These are phyloP conservation scores for Hypomecis punctinalis DNA, from an alignment of 2,888 invertebrate genomes.

Conservation along the genomic window DNA sequence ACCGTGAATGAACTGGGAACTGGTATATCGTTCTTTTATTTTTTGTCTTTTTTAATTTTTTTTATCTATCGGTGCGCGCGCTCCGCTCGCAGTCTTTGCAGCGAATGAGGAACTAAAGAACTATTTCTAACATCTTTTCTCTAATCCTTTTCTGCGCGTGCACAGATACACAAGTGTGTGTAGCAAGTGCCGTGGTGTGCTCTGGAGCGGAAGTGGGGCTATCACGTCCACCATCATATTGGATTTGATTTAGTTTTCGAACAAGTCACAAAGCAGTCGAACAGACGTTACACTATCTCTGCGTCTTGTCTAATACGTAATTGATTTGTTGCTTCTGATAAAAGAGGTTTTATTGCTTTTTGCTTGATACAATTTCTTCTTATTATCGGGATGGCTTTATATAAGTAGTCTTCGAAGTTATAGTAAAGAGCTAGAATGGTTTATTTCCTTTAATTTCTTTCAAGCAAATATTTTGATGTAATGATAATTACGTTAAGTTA, in stretches of 20 bases:
- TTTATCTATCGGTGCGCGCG: conserved; percentile 56
- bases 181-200: conserved; percentile 65
- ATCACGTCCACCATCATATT: conserved; percentile 55
- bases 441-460: too few relatives aligned
- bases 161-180: conserved; percentile 66
- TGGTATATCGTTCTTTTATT: conserved; percentile 62
- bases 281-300: background rate
- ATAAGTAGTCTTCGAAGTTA: too few relatives aligned
- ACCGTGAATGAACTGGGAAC: conserved; percentile 75
- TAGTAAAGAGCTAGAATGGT: too few relatives aligned
- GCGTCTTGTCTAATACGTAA: too few relatives aligned
- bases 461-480: too few relatives aligned
- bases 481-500: too few relatives aligned
- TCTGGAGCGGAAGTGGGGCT: conserved; percentile 59
- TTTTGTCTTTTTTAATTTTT: conserved; percentile 37
- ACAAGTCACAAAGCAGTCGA: conserved; percentile 31
- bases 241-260: conserved; percentile 51
- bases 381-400: too few relatives aligned
- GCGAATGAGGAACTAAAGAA: conserved; percentile 81
- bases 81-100: conserved; percentile 71
- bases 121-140: conserved; percentile 83
- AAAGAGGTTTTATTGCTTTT: background rate
- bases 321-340: background rate
- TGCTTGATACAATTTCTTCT: too few relatives aligned
- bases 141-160: conserved; percentile 77